A percentile compares a stretch with the other conserved stretches of the same genome.
Evolutionary conservation across 2,888 invertebrate genomes (phyloP).

Genomic region (Orgyia antiqua): DNA sequence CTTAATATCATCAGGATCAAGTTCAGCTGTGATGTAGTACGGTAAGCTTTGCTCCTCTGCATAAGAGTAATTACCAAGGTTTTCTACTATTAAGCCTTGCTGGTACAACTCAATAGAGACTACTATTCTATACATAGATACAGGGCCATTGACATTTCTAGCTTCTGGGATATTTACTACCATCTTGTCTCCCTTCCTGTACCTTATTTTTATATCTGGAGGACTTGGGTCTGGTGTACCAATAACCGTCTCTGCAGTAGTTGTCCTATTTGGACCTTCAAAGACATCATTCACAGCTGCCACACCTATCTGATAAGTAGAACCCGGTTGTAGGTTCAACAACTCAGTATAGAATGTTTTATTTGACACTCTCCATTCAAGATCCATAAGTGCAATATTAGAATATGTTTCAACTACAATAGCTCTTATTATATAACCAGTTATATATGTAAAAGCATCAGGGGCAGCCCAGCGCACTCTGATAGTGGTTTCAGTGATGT

Average conservation of each 20-base stretch:
- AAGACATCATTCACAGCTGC: slow-evolving; percentile 80
- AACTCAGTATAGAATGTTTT: slow-evolving; percentile 77
- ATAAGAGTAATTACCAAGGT: slow-evolving; percentile 81
- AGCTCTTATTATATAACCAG: slow-evolving; percentile 77
- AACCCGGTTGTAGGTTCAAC: slow-evolving; percentile 84
- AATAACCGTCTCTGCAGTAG: slow-evolving; percentile 83
- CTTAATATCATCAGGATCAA: slow-evolving; percentile 81
- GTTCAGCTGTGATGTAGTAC: slow-evolving; percentile 90
- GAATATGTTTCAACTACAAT: slow-evolving; percentile 78
- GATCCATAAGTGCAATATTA: slow-evolving; percentile 59
- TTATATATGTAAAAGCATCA: slow-evolving; percentile 70
- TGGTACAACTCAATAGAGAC: slow-evolving; percentile 82
- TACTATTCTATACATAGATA: slow-evolving; percentile 85
- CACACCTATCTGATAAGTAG: slow-evolving; percentile 85
- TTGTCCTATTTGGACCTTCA: slow-evolving; percentile 76
- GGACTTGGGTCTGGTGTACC: slow-evolving; percentile 85
- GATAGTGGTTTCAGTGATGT: slow-evolving; percentile 81
- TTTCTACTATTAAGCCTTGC: slow-evolving; percentile 80
- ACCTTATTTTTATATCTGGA: slow-evolving; percentile 80
- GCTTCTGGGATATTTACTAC: slow-evolving; percentile 82
- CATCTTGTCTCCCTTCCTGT: slow-evolving; percentile 80
- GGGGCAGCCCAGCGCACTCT: slow-evolving; percentile 79
- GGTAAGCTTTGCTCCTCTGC: slow-evolving; percentile 82
- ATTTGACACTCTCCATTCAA: slow-evolving; percentile 80
- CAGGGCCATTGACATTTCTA: slow-evolving; percentile 87